Base-by-base conservation (phyloP, 2,797 vertebrate species). In the Delichon dasypus region DNA sequence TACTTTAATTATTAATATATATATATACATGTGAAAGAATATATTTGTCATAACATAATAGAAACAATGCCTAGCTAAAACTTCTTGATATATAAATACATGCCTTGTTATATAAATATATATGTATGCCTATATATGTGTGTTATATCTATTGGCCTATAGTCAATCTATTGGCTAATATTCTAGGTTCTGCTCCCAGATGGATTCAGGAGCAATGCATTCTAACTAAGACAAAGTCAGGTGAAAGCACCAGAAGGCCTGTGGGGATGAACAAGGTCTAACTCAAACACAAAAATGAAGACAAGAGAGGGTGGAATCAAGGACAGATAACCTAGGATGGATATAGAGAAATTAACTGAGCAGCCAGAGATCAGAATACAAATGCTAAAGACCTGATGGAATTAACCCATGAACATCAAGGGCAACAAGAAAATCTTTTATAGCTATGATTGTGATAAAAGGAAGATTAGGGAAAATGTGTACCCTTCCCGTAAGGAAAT, bases 21-120 rank as follows among this genome's bases (percentile, higher is more conserved):
- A n/a, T 1, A 0, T 57, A 57, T 26, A 40, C 2, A n/a, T 1
- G 0, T 26, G 32, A 77, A 77, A 44, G 2, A 44, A 57, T 22
- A 42, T 16, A 4, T 47, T 40, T 60, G 53, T 81, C 18, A 32
- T 65, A 54, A 50, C 12, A 54, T 9, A n/a, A 16, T 17, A 57
- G 53, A 74, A 90, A 81, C 0, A 68, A 78, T 64, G 5, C 10
- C 18, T 21, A 72, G 6, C 7, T 90, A 42, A 70, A 72, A 34
- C 3, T 16, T 54, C 22, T 50, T 40, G 4, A 40, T 58, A 16
- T 23, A 21, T 45, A 36, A 45, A 36, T 36, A 42, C 27, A 27
- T 22, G 6, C 34, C 11, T 57, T 66, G 10, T 34, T 55, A 26
- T 16, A n/a, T 32, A n/a, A 75, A 62, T n/a, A 5, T 18, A 32